A percentile compares a stretch with the other conserved stretches of the same genome.
These are phyloP conservation scores for Oscheius onirici DNA, from an alignment of 2,888 invertebrate species.

Conservation along the genomic window DNA sequence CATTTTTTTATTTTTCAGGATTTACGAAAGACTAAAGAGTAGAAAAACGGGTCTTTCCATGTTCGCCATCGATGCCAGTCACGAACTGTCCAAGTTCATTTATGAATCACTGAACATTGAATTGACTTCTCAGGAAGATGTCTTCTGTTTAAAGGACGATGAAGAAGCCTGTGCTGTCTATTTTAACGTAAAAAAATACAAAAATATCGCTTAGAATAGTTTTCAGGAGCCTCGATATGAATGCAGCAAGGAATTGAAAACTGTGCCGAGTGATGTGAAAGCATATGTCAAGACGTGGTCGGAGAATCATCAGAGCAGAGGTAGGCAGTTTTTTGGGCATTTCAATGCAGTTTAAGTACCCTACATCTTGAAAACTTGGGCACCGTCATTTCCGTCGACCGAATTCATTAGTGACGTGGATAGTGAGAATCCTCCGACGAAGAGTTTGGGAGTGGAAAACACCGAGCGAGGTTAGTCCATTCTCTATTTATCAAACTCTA, in stretches of 20 bases:
- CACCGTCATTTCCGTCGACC: conserved; percentile 74
- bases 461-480: conserved; percentile 78
- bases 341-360: conserved; percentile 75
- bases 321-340: conserved; percentile 59
- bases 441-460: conserved; percentile 81
- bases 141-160: conserved; percentile 31
- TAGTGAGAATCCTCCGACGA: conserved; percentile 80
- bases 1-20: conserved; percentile 6
- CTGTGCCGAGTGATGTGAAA: conserved; percentile 76
- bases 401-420: conserved; percentile 84
- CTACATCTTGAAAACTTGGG: conserved; percentile 87
- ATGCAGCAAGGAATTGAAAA: neutral
- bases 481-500: no score
- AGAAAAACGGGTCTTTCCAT: conserved; percentile 72
- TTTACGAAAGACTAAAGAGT: neutral
- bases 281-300: conserved; percentile 91
- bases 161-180: conserved; percentile 9
- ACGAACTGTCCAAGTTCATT: conserved; percentile 74
- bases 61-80: conserved; percentile 84
- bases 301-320: conserved; percentile 82
- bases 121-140: conserved; percentile 5
- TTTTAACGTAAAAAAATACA: conserved; percentile 3
- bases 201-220: no score
- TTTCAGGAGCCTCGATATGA: neutral
- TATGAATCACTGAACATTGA: conserved; percentile 24